Percentiles rank a stretch among this genome's conserved stretches.
These are phyloP conservation scores for Ceriagrion tenellum DNA, from an alignment of 2,888 invertebrate genomes.

Conservation along the genomic window DNA sequence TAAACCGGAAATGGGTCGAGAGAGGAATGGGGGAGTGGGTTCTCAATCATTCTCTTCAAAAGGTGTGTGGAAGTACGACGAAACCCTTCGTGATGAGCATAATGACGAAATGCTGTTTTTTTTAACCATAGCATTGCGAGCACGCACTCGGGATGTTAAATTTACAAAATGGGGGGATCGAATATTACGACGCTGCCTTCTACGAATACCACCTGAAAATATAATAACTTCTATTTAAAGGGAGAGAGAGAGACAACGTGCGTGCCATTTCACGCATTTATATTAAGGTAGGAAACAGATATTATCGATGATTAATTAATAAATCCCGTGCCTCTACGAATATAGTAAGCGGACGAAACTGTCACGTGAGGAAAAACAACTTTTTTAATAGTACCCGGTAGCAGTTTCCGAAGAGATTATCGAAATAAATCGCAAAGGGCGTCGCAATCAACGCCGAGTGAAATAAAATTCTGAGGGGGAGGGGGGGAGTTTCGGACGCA, in stretches of 20 bases:
- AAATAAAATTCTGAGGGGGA: neutral
- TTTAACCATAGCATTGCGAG: neutral
- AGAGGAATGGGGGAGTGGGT: neutral
- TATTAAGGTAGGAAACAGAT: conserved; percentile 20
- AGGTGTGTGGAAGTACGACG: neutral
- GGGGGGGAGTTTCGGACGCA: conserved; percentile 2
- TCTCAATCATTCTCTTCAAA: neutral
- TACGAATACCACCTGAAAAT: neutral
- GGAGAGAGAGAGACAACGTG: neutral
- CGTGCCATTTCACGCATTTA: neutral
- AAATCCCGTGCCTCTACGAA: conserved; percentile 35
- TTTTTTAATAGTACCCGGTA: neutral
- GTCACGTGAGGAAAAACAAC: neutral
- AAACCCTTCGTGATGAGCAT: neutral
- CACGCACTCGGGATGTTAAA: neutral
- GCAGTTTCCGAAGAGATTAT: neutral
- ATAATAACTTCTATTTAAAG: neutral
- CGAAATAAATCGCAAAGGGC: neutral
- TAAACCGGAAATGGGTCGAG: neutral
- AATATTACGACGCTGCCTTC: conserved; percentile 8
- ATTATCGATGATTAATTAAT: neutral
- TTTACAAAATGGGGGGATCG: neutral
- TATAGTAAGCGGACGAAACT: neutral
- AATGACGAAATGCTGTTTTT: neutral
- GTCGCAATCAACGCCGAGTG: neutral